Base-by-base conservation (phyloP, 2,113 vertebrate genomes). In the Leptobrachium ailaonicum region DNA sequence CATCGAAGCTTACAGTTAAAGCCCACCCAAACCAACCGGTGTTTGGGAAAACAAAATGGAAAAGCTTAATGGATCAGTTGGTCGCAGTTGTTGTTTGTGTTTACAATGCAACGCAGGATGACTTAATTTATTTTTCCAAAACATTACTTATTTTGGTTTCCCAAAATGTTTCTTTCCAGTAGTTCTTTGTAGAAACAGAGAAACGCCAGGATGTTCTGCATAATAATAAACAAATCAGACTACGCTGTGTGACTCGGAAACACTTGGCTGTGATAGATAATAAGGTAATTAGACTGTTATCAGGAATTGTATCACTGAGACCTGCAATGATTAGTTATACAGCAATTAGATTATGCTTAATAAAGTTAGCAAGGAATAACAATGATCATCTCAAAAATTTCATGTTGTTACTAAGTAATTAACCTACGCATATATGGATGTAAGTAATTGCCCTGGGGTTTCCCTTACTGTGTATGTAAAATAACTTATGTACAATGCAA, bases 311-410 rank as follows among this genome's bases (percentile, higher is more conserved):
- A 69, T 43, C 67, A 45, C 67, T 45, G 11, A 69, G 41, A 69
- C 11, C 67, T 64, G 62, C 20, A 20, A 20, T 64, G 62, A 64
- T 64, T 64, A 64, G 62, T 20, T 64, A 64, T 64, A 45, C 67
- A 44, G 67, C 41, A 69, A 69, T 69, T 69, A 69, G n/a, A 13
- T 64, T 64, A n/a, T 32, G 62, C 62, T 64, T 64, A 64, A 64
- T 64, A 64, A 64, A 64, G 62, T 64, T 64, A 64, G n/a, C 40
- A 4, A 64, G 62, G 45, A 69, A 69, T 45, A 69, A 44, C 67
- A 69, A 42, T 69, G 42, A 69, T 69, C 42, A 69, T 64, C 62
- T 32, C n/a, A 11, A 69, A 69, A 43, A 69, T 69, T 43, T 44
- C 12, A 43, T 45, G 43, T 44, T 14, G 67, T 69, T 69, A 69